phyloP scores from a whole-genome alignment of 2,113 vertebrate genomes.

The Ophthalmolycus amberensis region DNA sequence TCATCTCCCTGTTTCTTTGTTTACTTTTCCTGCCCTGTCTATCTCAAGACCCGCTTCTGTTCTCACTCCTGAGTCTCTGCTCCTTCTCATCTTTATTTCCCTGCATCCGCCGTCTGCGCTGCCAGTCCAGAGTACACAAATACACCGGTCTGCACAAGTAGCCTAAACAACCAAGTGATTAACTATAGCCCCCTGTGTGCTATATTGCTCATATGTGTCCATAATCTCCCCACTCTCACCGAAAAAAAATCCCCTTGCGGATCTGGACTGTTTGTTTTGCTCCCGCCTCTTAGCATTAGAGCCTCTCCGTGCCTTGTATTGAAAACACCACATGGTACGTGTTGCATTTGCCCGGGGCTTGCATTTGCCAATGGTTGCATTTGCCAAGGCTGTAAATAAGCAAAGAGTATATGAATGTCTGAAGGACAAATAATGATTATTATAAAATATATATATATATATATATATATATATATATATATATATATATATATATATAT shows the following conservation, averaged over 20 bases:
- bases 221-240: not conserved
- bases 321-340: not conserved
- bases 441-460: too few species aligned
- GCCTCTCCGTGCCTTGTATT: not conserved
- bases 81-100: conserved; percentile 55
- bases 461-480: too few species aligned
- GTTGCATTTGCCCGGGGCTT: too few species aligned
- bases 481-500: too few species aligned
- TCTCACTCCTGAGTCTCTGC: conserved; percentile 30
- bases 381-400: not conserved
- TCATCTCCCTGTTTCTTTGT: conserved; percentile 34
- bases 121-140: conserved; percentile 50
- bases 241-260: not conserved
- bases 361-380: not conserved
- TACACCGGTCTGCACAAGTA: conserved; percentile 22
- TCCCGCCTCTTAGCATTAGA: not conserved
- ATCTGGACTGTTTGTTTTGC: not conserved
- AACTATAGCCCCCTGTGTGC: not conserved
- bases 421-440: not conserved
- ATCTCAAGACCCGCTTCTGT: conserved; percentile 38
- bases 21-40: conserved; percentile 20
- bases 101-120: conserved; percentile 31
- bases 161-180: conserved; percentile 31
- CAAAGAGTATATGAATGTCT: not conserved
- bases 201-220: conserved; percentile 13